Percentiles rank a stretch among this genome's conserved stretches.
Evolutionary conservation across 2,888 invertebrate species (phyloP).

Genomic region (Scelioninae gen. 1): DNA sequence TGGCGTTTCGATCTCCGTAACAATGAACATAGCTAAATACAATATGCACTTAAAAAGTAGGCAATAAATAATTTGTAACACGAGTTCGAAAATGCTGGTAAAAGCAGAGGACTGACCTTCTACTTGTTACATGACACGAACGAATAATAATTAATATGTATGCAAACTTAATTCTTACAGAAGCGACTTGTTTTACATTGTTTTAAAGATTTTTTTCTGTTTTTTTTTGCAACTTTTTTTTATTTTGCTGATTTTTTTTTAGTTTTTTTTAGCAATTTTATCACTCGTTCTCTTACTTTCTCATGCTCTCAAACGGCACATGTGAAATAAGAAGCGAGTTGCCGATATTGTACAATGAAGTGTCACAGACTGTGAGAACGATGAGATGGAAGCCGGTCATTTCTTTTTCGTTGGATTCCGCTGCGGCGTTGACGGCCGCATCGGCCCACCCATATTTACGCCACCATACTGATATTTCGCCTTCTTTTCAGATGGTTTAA

Average conservation of each 20-base stretch:
- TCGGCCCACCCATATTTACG: slow-evolving; percentile 88
- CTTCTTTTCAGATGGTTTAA: slow-evolving; percentile 99
- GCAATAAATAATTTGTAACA: slow-evolving; percentile 73
- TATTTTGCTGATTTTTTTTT: too few relatives aligned
- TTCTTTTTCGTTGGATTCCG: slow-evolving; percentile 88
- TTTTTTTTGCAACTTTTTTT: too few relatives aligned
- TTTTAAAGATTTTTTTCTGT: too few relatives aligned
- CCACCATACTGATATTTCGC: slow-evolving; percentile 99
- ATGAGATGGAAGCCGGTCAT: slow-evolving; percentile 87
- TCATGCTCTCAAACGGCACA: not conserved
- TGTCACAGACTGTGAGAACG: slow-evolving; percentile 81
- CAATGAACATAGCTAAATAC: slow-evolving; percentile 70
- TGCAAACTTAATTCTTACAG: too few relatives aligned
- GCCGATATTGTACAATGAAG: slow-evolving; percentile 74
- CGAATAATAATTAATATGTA: slow-evolving; percentile 49
- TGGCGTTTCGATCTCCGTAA: slow-evolving; percentile 54
- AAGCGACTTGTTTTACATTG: too few relatives aligned
- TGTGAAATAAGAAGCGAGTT: slow-evolving; percentile 62
- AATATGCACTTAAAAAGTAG: slow-evolving; percentile 71
- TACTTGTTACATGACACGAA: slow-evolving; percentile 60
- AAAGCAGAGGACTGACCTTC: slow-evolving; percentile 63
- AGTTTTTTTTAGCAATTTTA: too few relatives aligned
- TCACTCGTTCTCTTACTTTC: slow-evolving; percentile 19
- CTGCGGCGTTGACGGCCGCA: slow-evolving; percentile 93
- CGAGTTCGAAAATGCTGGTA: slow-evolving; percentile 63